Evolutionary conservation across 2,888 invertebrate species (phyloP), one percentile per base, ranked within the genome.

Genomic region (Apotomis betuletana): DNA sequence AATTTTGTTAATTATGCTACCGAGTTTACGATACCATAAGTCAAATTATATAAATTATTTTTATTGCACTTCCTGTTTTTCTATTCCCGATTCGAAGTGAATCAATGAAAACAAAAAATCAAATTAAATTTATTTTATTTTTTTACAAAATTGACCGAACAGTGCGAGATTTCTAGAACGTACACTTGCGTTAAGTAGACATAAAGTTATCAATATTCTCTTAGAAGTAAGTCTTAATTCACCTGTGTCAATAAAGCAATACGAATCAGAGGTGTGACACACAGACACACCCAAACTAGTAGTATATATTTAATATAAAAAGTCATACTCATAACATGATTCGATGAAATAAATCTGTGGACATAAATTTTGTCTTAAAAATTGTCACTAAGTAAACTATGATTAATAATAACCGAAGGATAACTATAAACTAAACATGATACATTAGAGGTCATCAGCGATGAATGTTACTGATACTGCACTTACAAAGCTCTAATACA

Each of bases 81-180:
- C 88, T 80, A 58, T 13, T 8, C 44, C 64, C 36, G 12, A 0
- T 63, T 41, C 5, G 3, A 57, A 60, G 61, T 59, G 15, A 70
- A 55, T 58, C 59, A 79, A 87, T 86, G 81, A 80, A 88, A 87
- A 90, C 86, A 82, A 85, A 82, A 79, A 79, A 81, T 88, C 84
- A 91, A 92, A 90, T 91, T 89, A 92, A 91, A 88, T 89, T 91
- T 90, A 90, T 87, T 92, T 92, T 89, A 88, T 90, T 92, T 92
- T 89, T 91, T 91, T 91, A 92, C 91, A 93, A 93, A 93, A 92
- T 93, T 93, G 93, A 93, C 93, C 93, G 93, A 93, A 93, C 92
- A 93, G 93, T 93, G 93, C 93, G 93, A 93, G 92, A 93, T 93
- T 93, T 92, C 92, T 92, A 93, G 90, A 91, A 92, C 90, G 93